phyloP scores from a whole-genome alignment of 2,113 vertebrate species.

The Cromileptes altivelis region DNA sequence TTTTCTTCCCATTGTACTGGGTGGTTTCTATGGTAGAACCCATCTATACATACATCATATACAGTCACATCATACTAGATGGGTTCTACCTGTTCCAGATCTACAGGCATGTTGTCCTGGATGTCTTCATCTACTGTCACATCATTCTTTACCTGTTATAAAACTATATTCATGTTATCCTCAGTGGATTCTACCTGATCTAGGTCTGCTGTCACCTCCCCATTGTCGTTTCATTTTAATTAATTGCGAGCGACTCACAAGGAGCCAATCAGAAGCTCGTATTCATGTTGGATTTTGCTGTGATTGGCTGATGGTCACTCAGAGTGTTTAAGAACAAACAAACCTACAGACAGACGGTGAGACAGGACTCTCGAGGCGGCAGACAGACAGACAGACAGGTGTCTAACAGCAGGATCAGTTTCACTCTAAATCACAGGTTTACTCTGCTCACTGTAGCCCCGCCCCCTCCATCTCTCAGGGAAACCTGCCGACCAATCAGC shows the following conservation, averaged over 20 bases:
- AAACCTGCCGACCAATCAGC: slow-evolving; percentile 44
- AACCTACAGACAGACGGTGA: not conserved
- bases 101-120: slow-evolving; percentile 35
- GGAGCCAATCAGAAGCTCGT: slow-evolving; percentile 35
- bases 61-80: not conserved
- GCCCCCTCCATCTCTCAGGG: slow-evolving; percentile 37
- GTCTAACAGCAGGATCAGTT: slow-evolving; percentile 69
- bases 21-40: too few relatives aligned
- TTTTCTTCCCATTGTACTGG: too few relatives aligned
- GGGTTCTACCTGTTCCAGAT: not conserved
- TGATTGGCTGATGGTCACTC: slow-evolving; percentile 34
- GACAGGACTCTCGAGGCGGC: slow-evolving; percentile 8
- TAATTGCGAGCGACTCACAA: not conserved
- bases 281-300: not conserved
- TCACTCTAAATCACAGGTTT: slow-evolving; percentile 69
- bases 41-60: not conserved
- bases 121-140: slow-evolving; percentile 30
- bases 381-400: slow-evolving; percentile 60
- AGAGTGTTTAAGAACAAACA: slow-evolving; percentile 39
- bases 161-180: not conserved
- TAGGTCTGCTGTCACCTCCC: not conserved
- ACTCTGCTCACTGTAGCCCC: slow-evolving; percentile 3
- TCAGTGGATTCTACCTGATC: not conserved
- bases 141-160: not conserved
- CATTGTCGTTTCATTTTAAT: not conserved